Evolutionary conservation across 2,797 vertebrate species (phyloP), one percentile per base, ranked within the genome.

Genomic region (Anniella stebbinsi): DNA sequence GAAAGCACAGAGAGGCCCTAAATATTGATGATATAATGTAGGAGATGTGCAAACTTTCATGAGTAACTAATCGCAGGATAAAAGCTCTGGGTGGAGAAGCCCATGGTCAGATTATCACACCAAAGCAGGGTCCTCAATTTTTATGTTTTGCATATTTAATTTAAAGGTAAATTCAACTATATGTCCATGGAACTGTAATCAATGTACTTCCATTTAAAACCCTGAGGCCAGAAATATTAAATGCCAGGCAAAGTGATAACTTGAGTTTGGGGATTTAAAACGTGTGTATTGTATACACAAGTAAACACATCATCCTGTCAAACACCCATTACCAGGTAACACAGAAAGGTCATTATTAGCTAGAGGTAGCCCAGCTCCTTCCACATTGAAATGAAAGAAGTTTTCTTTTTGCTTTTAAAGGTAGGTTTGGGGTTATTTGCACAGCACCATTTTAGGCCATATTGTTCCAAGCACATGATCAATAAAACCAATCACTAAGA

Each of bases 381-480:
- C 23, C 15, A 45, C 36, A 25, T 66, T 77, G 57, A 76, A 87
- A 80, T 57, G 78, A 87, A 63, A 25, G 25, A 45, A 45, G 23
- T 23, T 63, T 60, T 77, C n/a, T 33, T 48, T 45, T 33, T 48
- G 25, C 72, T 63, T 76, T 66, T 63, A 77, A 77, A 33, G 57
- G 4, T 2, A 45, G 85, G 28, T 63, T 60, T 87, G 54, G 84
- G 45, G n/a, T 66, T 30, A 45, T 63, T 76, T 4, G n/a, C 36
- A 87, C 28, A 87, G 57, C 28, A 38, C 45, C 72, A 86, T 57
- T 25, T 86, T 86, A 76, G 72, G 13, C n/a, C 25, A 38, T 76
- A 63, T 60, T 60, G 28, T 48, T 76, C 72, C 51, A 86, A 60
- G 36, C 72, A 86, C 70, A 86, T 76, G 54, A 76, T 86, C 72